Conservation (phyloP, 2,113 vertebrate genomes). For the Arothron firmamentum region DNA sequence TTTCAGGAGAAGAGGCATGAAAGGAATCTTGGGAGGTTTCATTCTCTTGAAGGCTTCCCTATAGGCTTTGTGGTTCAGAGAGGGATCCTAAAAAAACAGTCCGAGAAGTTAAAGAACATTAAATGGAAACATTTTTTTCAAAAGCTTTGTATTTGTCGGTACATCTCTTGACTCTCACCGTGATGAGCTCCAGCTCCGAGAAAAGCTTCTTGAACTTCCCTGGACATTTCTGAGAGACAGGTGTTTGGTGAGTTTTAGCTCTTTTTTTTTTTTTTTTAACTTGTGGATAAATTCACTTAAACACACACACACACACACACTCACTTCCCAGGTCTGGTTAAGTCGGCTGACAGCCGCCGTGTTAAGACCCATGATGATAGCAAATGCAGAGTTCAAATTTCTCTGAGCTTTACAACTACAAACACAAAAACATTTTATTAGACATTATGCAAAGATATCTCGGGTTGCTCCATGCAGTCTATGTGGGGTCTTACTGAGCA, state of each 20-base stretch:
- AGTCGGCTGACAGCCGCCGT: constrained; percentile 93
- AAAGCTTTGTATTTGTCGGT: neutral
- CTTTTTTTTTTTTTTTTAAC: neutral
- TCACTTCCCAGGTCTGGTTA: constrained; percentile 97
- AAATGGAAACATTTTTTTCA: too few relatives aligned
- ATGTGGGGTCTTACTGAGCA: constrained; percentile 84
- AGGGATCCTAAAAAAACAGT: constrained; percentile 83
- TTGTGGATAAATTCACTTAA: neutral
- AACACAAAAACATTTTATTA: neutral
- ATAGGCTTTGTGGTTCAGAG: constrained; percentile 98
- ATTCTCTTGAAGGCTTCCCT: constrained; percentile 96
- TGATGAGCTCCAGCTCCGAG: constrained; percentile 95
- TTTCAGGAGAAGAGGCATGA: constrained; percentile 97
- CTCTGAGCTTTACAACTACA: constrained; percentile 93
- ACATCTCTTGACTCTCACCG: constrained; percentile 69
- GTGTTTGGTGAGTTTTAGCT: neutral
- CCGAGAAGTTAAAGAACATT: too few relatives aligned
- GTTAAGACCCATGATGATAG: constrained; percentile 99
- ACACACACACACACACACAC: constrained; percentile 12
- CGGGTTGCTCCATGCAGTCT: neutral
- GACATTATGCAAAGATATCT: too few relatives aligned
- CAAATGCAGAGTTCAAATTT: constrained; percentile 97
- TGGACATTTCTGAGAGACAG: constrained; percentile 85
- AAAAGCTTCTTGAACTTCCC: constrained; percentile 99
- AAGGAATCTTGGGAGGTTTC: constrained; percentile 98